Base-by-base conservation (phyloP, 2,113 vertebrate species). In the Zingel zingel region DNA sequence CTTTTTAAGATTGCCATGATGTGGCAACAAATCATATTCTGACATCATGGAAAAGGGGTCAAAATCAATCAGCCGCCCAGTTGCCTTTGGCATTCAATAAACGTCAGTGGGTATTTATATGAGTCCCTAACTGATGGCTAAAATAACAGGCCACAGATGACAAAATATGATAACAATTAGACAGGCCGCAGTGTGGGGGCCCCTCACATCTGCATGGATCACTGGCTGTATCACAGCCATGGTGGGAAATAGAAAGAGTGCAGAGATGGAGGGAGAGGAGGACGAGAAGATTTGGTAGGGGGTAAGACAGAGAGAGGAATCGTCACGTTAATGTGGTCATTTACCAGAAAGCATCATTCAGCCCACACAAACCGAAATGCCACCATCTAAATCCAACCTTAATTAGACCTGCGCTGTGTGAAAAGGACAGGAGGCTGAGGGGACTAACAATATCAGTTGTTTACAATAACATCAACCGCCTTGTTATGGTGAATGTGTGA, bases 71-170 rank as follows among this genome's bases (percentile, higher is more conserved):
- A 92, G 91, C 56, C 64, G 61, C 79, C 85, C 86, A 56, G 70
- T 85, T 93, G 92, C 92, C 92, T 94, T 89, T 95, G 94, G 94
- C 94, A 95, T 95, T 93, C 93, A 92, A 93, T 94, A 95, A 94
- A 91, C 92, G 79, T 89, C 88, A 78, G 77, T 1, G 79, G 69
- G 89, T 93, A 93, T 94, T 94, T 91, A 91, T 92, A 86, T 74
- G 89, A 83, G 16, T 77, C 81, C 77, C 77, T 68, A 82, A 93
- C 77, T 67, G 70, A 78, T 83, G 48, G 81, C 84, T 88, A 81
- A 89, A 93, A 91, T 88, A 93, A 92, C 90, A 74, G 81, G 63
- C 87, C 3, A 48, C 84, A 85, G 85, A 93, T 92, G 85, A 87
- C 82, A 85, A 88, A 93, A 94, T 88, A 93, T 88, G 91, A 91